Conservation (phyloP, 2,113 vertebrate species). For the Daboia siamensis region DNA sequence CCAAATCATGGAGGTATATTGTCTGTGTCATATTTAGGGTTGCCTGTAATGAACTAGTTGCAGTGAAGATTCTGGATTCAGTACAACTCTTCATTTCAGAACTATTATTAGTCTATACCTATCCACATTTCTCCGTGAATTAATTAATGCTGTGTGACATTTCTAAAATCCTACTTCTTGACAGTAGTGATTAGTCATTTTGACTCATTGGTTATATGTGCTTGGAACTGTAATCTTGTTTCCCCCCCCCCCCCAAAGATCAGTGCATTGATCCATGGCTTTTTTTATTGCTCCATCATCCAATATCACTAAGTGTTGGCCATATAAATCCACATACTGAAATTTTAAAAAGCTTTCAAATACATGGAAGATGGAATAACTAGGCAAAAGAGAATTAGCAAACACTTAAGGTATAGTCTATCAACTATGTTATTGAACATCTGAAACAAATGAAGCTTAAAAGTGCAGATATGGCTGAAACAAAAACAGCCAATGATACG, state of each 20-base stretch:
- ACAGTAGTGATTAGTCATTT: slow-evolving; percentile 9
- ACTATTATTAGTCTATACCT: not conserved
- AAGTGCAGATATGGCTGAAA: not conserved
- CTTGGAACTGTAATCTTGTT: not conserved
- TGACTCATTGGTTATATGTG: slow-evolving; percentile 4
- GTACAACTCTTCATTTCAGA: not conserved
- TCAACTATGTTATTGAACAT: not conserved
- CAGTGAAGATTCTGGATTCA: not conserved
- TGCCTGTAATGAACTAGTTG: not conserved
- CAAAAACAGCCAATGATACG: not conserved
- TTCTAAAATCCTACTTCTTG: slow-evolving; percentile 4
- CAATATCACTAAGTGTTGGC: not conserved
- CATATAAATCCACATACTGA: slow-evolving; percentile 4
- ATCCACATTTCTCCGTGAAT: not conserved
- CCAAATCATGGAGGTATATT: not conserved
- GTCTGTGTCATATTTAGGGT: not conserved
- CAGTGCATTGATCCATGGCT: slow-evolving; percentile 1
- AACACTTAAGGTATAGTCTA: not conserved
- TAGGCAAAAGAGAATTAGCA: not conserved
- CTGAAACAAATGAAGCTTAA: slow-evolving; percentile 23
- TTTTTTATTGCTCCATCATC: not conserved
- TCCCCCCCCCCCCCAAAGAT: not conserved
- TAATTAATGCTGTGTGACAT: slow-evolving; percentile 9
- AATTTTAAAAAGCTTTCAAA: not conserved
- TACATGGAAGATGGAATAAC: slow-evolving; percentile 10